Base-by-base conservation (phyloP, 2,113 vertebrate genomes). In the Bubalus kerabau region DNA sequence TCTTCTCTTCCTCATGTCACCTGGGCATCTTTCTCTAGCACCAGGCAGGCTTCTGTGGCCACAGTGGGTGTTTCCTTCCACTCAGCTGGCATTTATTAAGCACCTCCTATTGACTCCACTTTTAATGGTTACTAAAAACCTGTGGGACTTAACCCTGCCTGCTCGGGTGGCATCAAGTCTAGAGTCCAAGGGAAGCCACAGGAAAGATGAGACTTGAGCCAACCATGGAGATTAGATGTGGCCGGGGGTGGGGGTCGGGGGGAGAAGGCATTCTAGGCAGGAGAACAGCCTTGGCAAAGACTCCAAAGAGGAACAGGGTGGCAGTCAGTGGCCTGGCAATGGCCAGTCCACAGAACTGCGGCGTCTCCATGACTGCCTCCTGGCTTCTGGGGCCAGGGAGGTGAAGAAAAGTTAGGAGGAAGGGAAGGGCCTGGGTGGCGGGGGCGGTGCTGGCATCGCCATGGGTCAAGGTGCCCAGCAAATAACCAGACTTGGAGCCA, bases 171-270 rank as follows among this genome's bases (percentile, higher is more conserved):
- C 8, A 3, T 57, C 48, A 2, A 5, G 50, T n/a, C 26, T 82
- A 3, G 7, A 90, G 15, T n/a, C 67, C 71, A 8, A 54, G 71
- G 57, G 40, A 56, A 62, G 50, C 8, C 82, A 21, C 3, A 28
- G 48, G 30, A 60, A 91, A 86, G 76, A 40, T 1, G 52, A 36
- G 21, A 14, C 11, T 32, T 87, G 46, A 50, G 57, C 36, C 50
- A 43, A 6, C 5, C 36, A 4, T 4, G 26, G 67, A 90, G 94
- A 56, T 14, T 21, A 19, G 32, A 16, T 62, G n/a, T 21, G 46
- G 10, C 15, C 6, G 1, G 24, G 60, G 48, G 8, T 14, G 10
- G 4, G 17, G 4, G 16, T 7, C 0, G 2, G n/a, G 30, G 16
- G 26, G 59, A 32, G 43, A 21, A 15, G 40, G n/a, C 19, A 52